Base-by-base conservation (phyloP, 2,888 invertebrate genomes). In the Brachyptera putata region DNA sequence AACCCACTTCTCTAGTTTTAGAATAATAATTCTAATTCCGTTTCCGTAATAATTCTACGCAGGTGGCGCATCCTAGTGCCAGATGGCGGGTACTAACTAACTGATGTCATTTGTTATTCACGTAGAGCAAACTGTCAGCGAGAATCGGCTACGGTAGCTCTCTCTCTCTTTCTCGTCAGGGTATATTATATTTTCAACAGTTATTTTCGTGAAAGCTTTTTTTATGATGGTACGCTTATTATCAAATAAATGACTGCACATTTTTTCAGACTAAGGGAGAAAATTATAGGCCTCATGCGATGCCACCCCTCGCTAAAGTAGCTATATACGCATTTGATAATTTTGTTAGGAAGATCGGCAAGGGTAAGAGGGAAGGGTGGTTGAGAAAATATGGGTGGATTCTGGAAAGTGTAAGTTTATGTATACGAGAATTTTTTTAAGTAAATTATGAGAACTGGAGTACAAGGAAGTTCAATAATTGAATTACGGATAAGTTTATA, bases 161-260 rank as follows among this genome's bases (percentile, higher is more conserved):
- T 37, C 39, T 5, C 4, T 13, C 16, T 37, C 13, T 37, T 39
- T 5, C 4, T 13, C 39, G 14, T 4, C 34, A 5, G 7, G 7
- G 7, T 11, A 5, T 9, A 34, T 11, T 11, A 5, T 11, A 9
- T 11, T 9, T 34, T 11, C 34, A 9, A 34, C 39, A 14, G 39
- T 37, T 37, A 37, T 37, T 37, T 14, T 16, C 39, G 16, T 37
- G 16, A 37, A 37, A 37, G 39, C 39, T 5, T 37, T 37, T 37
- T 37, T 37, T 37, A 4, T 16, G 16, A 37, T n/a, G n/a, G 39
- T 37, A 16, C 16, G 39, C 14, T 37, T 37, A 37, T 37, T 37
- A 37, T 37, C 39, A 37, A 37, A 37, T 37, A 37, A 37, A 37
- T 37, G 39, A 37, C 39, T 14, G 39, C 39, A 37, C 39, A 14